Base-by-base conservation (phyloP, 2,113 vertebrate genomes). In the Peromyscus maniculatus region DNA sequence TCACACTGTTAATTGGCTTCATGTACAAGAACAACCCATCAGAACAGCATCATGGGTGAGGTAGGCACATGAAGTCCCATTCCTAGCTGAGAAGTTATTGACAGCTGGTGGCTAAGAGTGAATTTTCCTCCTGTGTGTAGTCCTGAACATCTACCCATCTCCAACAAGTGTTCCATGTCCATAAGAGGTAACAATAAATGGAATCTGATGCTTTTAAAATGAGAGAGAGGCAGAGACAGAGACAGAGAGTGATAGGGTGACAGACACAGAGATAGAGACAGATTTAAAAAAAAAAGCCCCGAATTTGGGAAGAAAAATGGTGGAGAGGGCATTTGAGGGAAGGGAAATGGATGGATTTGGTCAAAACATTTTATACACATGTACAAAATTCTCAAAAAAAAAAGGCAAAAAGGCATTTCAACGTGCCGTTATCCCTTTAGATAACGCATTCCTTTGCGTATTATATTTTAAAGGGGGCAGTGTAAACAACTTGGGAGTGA, bases 41-140 rank as follows among this genome's bases (percentile, higher is more conserved):
- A 19, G 39, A 46, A 86, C 3, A 66, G 26, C 39, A 86, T 46
- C 13, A 43, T 46, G 39, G 26, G 24, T 28, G 4, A 4, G 82
- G n/a, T 4, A 31, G n/a, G 12, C 1, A 0, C n/a, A 43, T 86
- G 5, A 12, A 31, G 26, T 33, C 16, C 8, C 7, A 33, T 2
- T 21, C 9, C 15, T 66, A 31, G 3, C 39, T 67, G 28, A 87
- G 62, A 49, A 22, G 9, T 46, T 66, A 46, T 33, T 46, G 83
- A n/a, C 15, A 86, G 21, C 15, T 84, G 3, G 31, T 64, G 13
- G n/a, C 12, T 43, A 5, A 39, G n/a, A 64, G 59, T 84, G 57
- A 39, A 22, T 84, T 84, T 26, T 64, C 15, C 16, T 84, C 59
- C 28, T 2, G 3, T 9, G 1, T 84, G 24, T 19, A 64, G 1